A percentile compares a stretch with the other conserved stretches of the same genome.
These are phyloP conservation scores for Heteropelma amictum DNA, from an alignment of 2,888 invertebrate genomes.

Conservation along the genomic window DNA sequence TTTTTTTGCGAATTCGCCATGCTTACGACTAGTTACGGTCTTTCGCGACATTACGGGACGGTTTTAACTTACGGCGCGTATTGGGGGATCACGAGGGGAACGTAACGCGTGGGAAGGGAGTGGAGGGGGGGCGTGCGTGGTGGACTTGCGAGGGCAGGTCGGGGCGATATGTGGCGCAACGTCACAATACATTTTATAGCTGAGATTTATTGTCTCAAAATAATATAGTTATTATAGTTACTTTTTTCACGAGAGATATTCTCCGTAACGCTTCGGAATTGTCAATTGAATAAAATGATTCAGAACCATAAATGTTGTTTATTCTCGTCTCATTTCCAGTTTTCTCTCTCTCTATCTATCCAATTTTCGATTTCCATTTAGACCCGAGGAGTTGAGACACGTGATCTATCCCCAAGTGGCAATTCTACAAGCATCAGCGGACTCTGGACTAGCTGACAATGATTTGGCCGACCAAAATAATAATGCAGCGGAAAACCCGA, in stretches of 20 bases:
- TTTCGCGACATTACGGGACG: too few relatives aligned
- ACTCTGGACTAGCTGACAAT: background rate
- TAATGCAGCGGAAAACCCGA: too few relatives aligned
- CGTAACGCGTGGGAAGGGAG: too few relatives aligned
- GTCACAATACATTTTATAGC: too few relatives aligned
- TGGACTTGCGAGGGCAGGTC: too few relatives aligned
- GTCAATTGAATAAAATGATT: constrained; percentile 3
- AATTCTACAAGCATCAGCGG: background rate
- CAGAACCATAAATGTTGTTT: constrained; percentile 1
- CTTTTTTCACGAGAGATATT: background rate
- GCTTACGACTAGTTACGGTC: too few relatives aligned
- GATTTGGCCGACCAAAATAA: background rate
- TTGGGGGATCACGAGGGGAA: too few relatives aligned
- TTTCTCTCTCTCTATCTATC: background rate
- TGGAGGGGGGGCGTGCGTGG: too few relatives aligned
- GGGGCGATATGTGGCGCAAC: background rate
- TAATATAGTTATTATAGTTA: background rate
- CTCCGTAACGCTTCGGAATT: background rate
- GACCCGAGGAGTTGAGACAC: constrained; percentile 7
- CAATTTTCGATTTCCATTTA: background rate
- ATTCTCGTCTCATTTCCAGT: background rate
- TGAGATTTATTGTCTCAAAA: background rate
- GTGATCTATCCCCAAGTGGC: background rate
- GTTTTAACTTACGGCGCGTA: too few relatives aligned
- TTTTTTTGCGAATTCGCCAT: too few relatives aligned